Conservation (phyloP, 1,140 invertebrate species). For the Streblospio benedicti region DNA sequence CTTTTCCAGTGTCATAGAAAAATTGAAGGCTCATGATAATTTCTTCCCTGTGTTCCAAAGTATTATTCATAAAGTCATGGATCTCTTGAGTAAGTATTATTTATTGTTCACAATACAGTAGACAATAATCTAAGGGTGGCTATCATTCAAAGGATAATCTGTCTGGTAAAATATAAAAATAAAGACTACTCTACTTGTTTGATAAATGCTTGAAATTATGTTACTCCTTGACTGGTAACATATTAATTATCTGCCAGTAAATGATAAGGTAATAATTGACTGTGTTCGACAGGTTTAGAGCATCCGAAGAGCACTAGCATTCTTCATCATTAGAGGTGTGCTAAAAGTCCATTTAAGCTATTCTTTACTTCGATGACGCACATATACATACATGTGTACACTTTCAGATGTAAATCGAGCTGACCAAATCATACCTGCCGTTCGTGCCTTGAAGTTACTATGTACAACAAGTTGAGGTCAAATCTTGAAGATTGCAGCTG, state of each 20-base stretch:
- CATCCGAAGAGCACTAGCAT: not conserved
- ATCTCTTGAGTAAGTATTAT: slow-evolving; percentile 35
- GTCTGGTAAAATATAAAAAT: not conserved
- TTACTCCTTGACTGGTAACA: not conserved
- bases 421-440: not conserved
- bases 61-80: slow-evolving; percentile 38
- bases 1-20: slow-evolving; percentile 34
- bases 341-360: not conserved
- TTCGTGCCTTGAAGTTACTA: not conserved
- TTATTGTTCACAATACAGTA: not conserved
- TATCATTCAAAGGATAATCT: not conserved
- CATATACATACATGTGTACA: not conserved
- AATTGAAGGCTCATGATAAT: slow-evolving; percentile 37
- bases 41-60: slow-evolving; percentile 41
- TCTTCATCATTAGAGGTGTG: not conserved
- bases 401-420: not conserved
- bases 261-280: not conserved
- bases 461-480: too few relatives aligned
- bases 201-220: not conserved
- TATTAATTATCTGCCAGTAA: not conserved
- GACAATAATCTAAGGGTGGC: not conserved
- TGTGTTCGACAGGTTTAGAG: not conserved
- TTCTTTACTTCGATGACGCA: not conserved
- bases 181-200: not conserved
- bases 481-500: too few relatives aligned